Percentiles rank a stretch among this genome's conserved stretches.
Conservation (phyloP, 2,888 invertebrate species). For the Anthrax anthrax region DNA sequence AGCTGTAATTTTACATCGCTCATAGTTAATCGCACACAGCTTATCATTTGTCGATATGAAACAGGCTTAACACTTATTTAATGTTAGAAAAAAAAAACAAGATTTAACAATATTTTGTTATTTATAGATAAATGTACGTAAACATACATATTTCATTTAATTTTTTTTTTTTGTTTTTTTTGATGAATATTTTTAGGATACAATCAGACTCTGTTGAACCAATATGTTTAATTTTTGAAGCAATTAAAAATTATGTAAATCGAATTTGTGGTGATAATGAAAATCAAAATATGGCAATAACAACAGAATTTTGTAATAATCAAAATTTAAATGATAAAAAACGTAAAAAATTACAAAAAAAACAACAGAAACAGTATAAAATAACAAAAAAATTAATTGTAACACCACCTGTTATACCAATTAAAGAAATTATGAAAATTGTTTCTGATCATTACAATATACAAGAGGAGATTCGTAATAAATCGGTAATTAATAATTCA, state of each 20-base stretch:
- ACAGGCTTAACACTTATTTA: too few relatives aligned
- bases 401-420: constrained; percentile 20
- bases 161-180: constrained; percentile 6
- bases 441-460: constrained; percentile 27
- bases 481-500: constrained; percentile 21
- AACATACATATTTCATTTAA: background rate
- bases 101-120: too few relatives aligned
- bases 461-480: constrained; percentile 27
- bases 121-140: background rate
- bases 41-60: too few relatives aligned
- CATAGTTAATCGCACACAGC: too few relatives aligned
- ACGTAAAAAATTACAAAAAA: constrained; percentile 11
- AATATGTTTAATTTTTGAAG: constrained; percentile 27
- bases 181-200: constrained; percentile 19
- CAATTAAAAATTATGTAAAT: constrained; percentile 15
- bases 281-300: constrained; percentile 14
- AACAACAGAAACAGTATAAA: constrained; percentile 9
- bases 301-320: constrained; percentile 11
- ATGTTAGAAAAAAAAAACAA: too few relatives aligned
- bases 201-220: constrained; percentile 30
- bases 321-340: constrained; percentile 15
- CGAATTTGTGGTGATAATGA: background rate
- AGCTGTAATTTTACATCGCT: too few relatives aligned
- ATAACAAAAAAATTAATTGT: constrained; percentile 20
- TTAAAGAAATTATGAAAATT: constrained; percentile 23